phyloP scores from a whole-genome alignment of 1,140 invertebrate genomes.

The Scaptomyza pallida region DNA sequence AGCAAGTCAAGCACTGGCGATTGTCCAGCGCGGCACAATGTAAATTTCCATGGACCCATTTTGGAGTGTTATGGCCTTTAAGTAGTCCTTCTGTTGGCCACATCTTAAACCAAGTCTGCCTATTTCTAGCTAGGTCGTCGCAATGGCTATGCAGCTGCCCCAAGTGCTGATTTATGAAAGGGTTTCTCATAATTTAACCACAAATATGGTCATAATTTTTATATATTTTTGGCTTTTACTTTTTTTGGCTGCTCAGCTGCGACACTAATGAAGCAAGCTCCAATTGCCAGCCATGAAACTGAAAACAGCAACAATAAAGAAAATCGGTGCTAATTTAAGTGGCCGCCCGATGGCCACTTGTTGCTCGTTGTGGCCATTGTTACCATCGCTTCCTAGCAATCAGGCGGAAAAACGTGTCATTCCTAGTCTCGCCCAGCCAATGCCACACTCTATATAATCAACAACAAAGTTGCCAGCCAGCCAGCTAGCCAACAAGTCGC shows the following conservation, averaged over 20 bases:
- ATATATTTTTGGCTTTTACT: slow-evolving; percentile 58
- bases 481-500: slow-evolving; percentile 40
- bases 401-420: slow-evolving; percentile 70
- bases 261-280: slow-evolving; percentile 61
- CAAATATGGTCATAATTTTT: slow-evolving; percentile 78
- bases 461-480: slow-evolving; percentile 60
- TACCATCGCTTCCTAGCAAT: slow-evolving; percentile 73
- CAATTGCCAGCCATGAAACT: slow-evolving; percentile 32
- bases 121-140: slow-evolving; percentile 62
- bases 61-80: slow-evolving; percentile 49
- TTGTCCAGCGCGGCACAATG: slow-evolving; percentile 70
- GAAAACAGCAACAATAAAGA: slow-evolving; percentile 27
- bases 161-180: slow-evolving; percentile 69
- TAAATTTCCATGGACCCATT: slow-evolving; percentile 71
- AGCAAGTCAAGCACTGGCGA: slow-evolving; percentile 72
- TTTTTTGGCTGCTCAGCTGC: slow-evolving; percentile 38
- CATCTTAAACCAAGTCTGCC: slow-evolving; percentile 40
- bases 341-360: slow-evolving; percentile 66
- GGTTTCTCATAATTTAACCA: slow-evolving; percentile 76
- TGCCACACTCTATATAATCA: slow-evolving; percentile 58
- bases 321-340: slow-evolving; percentile 61
- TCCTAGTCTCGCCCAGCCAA: slow-evolving; percentile 41
- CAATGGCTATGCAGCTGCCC: slow-evolving; percentile 32
- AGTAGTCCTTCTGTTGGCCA: slow-evolving; percentile 33
- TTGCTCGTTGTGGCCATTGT: slow-evolving; percentile 38